A percentile compares a stretch with the other conserved stretches of the same genome.
Evolutionary conservation across 2,888 invertebrate species (phyloP).

Genomic region (Lamellibrachia columna): DNA sequence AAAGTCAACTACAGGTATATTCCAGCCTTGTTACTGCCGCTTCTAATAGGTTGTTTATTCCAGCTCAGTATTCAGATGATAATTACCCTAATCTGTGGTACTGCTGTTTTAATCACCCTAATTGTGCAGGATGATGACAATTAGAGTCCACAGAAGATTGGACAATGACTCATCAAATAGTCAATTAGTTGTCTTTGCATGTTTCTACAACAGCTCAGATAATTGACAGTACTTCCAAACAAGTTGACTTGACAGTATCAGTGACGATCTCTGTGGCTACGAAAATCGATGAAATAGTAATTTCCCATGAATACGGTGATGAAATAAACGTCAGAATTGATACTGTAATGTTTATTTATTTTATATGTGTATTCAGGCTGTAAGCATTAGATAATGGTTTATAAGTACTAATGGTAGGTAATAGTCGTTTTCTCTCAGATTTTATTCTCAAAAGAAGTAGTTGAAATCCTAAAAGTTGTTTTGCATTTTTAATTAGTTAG

Average conservation of each 20-base stretch:
- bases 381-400: not conserved
- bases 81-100: slow-evolving; percentile 1
- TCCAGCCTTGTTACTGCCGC: not conserved
- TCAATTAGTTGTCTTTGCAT: not conserved
- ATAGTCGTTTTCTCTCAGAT: not conserved
- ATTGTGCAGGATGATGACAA: slow-evolving; percentile 9
- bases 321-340: not conserved
- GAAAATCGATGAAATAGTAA: not conserved
- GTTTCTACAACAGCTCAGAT: not conserved
- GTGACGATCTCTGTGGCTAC: not conserved
- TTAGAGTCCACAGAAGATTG: not conserved
- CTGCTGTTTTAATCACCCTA: slow-evolving; percentile 4
- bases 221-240: not conserved
- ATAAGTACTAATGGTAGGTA: not conserved
- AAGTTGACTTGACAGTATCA: not conserved
- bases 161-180: slow-evolving; percentile 5
- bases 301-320: not conserved
- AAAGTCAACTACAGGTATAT: not conserved
- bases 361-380: not conserved
- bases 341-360: not conserved
- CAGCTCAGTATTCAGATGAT: not conserved
- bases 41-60: not conserved
- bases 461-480: not conserved
- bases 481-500: not conserved
- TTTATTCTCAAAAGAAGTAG: not conserved